These are phyloP conservation scores for Leptopterna dolabrata DNA, from an alignment of 2,888 invertebrate species.

Conservation along the genomic window DNA sequence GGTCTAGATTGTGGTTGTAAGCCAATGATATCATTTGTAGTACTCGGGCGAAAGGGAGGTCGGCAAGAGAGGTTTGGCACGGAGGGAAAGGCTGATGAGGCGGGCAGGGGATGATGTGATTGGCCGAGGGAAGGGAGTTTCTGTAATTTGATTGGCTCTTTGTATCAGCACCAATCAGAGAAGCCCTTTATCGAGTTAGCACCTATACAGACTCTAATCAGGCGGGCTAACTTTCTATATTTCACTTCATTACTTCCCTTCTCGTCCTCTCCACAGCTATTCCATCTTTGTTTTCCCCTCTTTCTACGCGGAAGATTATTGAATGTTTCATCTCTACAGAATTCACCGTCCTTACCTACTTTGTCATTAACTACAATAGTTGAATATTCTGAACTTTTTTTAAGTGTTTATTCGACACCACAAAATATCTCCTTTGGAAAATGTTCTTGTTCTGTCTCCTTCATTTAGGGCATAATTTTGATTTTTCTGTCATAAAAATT, in stretches of 20 bases:
- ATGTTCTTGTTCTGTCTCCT: no score
- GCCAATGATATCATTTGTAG: slow-evolving; percentile 47
- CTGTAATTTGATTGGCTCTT: slow-evolving; percentile 55
- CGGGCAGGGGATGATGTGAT: slow-evolving; percentile 47
- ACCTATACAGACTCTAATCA: slow-evolving; percentile 54
- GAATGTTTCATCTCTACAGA: not conserved
- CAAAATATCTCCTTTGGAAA: no score
- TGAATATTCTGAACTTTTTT: no score
- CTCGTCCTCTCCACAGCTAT: not conserved
- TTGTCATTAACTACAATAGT: no score
- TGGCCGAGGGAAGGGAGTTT: slow-evolving; percentile 49
- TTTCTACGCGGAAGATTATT: not conserved
- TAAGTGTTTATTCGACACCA: no score
- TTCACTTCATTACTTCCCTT: slow-evolving; percentile 50
- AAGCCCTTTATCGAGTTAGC: slow-evolving; percentile 53
- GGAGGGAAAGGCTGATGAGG: slow-evolving; percentile 44
- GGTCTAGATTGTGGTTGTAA: slow-evolving; percentile 49
- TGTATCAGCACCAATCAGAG: slow-evolving; percentile 56
- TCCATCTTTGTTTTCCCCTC: not conserved
- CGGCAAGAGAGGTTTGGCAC: slow-evolving; percentile 6
- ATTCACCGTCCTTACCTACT: not conserved
- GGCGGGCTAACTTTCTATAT: slow-evolving; percentile 54
- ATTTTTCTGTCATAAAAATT: no score
- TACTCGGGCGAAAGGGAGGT: slow-evolving; percentile 19
- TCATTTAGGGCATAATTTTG: no score